phyloP scores from a whole-genome alignment of 1,140 invertebrate species.

The Philopotamus ludificatus region DNA sequence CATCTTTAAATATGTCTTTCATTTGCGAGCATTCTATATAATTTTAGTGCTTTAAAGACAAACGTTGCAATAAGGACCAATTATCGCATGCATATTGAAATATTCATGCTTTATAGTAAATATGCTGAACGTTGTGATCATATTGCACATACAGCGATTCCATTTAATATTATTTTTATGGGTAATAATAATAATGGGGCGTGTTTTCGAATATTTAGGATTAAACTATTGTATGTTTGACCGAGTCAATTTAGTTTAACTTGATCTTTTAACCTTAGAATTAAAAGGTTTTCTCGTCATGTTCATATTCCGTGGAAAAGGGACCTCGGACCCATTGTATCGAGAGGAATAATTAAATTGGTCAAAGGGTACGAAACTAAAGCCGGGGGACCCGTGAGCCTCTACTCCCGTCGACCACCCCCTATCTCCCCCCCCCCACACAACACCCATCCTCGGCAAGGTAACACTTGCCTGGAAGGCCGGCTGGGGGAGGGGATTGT shows the following conservation, averaged over 20 bases:
- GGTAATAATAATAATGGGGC: background rate
- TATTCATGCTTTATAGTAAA: too few relatives aligned
- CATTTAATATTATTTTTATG: background rate
- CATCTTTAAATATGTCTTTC: too few relatives aligned
- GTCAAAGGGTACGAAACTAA: constrained; percentile 11
- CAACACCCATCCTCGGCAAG: too few relatives aligned
- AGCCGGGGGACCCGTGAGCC: background rate
- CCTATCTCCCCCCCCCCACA: too few relatives aligned
- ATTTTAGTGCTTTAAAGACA: too few relatives aligned
- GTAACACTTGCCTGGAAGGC: constrained; percentile 3
- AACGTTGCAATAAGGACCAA: too few relatives aligned
- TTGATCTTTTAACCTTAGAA: constrained; percentile 1
- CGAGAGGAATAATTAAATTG: constrained; percentile 23
- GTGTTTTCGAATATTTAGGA: background rate
- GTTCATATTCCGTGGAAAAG: constrained; percentile 11
- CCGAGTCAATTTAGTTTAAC: background rate
- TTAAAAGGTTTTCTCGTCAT: constrained; percentile 8
- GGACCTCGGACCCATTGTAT: background rate
- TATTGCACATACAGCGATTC: background rate
- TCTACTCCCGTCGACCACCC: background rate
- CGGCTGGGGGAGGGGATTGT: background rate
- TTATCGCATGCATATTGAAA: too few relatives aligned
- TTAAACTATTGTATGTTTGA: background rate
- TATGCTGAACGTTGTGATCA: too few relatives aligned
- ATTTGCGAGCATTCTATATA: too few relatives aligned